These are phyloP conservation scores for Carcharodon carcharias DNA, from an alignment of 2,797 vertebrate species.

Conservation along the genomic window DNA sequence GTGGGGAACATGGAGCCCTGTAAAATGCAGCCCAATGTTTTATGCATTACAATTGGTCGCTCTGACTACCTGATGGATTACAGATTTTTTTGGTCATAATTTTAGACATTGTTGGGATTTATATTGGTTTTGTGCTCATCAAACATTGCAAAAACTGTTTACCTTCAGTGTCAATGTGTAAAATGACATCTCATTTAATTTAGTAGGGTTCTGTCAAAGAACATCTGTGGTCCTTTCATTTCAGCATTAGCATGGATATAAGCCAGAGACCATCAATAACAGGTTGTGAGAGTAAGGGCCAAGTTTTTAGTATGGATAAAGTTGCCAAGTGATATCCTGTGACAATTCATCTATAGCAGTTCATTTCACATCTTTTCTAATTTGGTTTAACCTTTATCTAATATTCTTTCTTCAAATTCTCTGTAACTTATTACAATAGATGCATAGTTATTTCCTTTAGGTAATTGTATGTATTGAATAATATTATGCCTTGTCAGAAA, in stretches of 20 bases:
- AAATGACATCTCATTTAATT: not conserved
- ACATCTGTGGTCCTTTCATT: not conserved
- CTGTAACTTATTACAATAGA: not conserved
- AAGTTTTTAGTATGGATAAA: not conserved
- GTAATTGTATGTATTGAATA: not conserved
- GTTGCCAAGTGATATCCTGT: not conserved
- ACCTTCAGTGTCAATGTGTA: not conserved
- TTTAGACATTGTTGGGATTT: not conserved
- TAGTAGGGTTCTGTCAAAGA: not conserved
- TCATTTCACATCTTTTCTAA: not conserved
- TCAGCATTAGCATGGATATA: not conserved
- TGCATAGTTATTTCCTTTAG: not conserved
- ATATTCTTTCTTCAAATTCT: not conserved
- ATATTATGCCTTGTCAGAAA: not conserved
- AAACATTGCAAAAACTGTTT: not conserved
- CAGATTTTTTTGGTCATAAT: not conserved
- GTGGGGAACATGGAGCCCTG: not conserved
- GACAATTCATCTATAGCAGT: not conserved
- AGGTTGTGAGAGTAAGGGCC: conserved; percentile 2
- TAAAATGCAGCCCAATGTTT: not conserved
- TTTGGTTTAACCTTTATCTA: not conserved
- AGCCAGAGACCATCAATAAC: conserved; percentile 7
- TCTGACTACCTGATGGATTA: not conserved
- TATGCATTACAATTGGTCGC: not conserved
- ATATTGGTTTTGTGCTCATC: not conserved